Percentiles rank a stretch among this genome's conserved stretches.
phyloP scores from a whole-genome alignment of 2,113 vertebrate genomes.

The Melanocharis versteri region DNA sequence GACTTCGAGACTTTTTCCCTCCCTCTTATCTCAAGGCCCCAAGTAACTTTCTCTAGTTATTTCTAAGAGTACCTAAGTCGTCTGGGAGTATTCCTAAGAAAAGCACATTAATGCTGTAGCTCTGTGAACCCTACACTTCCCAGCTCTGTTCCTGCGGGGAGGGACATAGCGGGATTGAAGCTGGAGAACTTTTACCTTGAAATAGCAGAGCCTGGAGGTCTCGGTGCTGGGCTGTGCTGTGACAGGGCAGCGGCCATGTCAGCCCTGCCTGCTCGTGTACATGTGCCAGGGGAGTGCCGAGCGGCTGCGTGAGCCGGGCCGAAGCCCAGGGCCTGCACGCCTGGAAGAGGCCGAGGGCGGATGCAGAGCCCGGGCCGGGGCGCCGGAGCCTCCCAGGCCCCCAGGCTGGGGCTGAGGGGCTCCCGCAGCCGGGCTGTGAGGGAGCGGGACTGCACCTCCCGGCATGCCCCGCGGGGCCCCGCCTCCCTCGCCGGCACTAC shows the following conservation, averaged over 20 bases:
- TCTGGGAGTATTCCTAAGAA: background rate
- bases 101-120: background rate
- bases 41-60: background rate
- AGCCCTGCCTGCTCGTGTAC: background rate
- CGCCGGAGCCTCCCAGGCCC: background rate
- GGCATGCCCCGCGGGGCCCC: background rate
- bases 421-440: background rate
- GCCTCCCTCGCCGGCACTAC: background rate
- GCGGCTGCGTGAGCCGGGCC: background rate
- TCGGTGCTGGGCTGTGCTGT: background rate
- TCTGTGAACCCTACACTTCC: accelerated
- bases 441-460: background rate
- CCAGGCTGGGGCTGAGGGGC: background rate
- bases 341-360: accelerated
- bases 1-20: background rate
- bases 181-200: background rate
- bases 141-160: background rate
- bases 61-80: background rate
- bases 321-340: accelerated
- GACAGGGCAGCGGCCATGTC: background rate
- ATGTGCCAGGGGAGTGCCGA: accelerated
- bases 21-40: no score
- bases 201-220: background rate
- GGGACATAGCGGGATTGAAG: accelerated
- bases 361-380: accelerated